These are phyloP conservation scores for Epinephelus coioides DNA, from an alignment of 2,797 vertebrate genomes.

Conservation along the genomic window DNA sequence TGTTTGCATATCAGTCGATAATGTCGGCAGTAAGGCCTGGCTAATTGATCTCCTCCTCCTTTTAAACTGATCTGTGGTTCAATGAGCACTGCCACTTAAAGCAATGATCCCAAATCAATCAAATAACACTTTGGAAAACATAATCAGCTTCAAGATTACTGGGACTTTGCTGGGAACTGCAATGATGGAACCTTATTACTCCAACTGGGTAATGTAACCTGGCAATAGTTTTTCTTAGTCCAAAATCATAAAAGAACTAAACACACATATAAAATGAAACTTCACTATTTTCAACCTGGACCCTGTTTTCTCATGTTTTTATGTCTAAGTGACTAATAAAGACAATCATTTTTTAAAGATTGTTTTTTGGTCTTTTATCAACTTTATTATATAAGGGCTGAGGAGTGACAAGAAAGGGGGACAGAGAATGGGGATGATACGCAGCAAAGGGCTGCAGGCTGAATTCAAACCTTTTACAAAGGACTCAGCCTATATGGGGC, in stretches of 20 bases:
- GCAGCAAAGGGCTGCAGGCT: no score
- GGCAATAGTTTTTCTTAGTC: background rate
- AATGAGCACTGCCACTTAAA: conserved; percentile 58
- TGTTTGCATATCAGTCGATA: conserved; percentile 76
- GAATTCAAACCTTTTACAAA: no score
- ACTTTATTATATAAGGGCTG: no score
- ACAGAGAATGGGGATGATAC: no score
- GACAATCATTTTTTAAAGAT: no score
- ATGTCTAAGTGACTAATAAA: no score
- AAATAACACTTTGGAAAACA: conserved; percentile 38
- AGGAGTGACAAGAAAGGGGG: no score
- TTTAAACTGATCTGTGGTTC: conserved; percentile 53
- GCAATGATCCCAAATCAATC: conserved; percentile 55
- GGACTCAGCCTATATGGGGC: no score
- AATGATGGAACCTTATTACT: background rate
- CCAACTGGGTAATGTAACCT: background rate
- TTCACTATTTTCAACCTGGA: no score
- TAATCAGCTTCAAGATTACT: conserved; percentile 16
- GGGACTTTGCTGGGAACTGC: background rate
- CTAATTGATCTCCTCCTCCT: conserved; percentile 76
- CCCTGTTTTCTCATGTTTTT: no score
- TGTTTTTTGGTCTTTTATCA: no score
- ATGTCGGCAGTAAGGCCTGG: conserved; percentile 63
- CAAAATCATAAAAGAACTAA: background rate
- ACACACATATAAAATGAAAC: background rate